phyloP scores from a whole-genome alignment of 2,888 invertebrate species.

The Galerucella nymphaeae region DNA sequence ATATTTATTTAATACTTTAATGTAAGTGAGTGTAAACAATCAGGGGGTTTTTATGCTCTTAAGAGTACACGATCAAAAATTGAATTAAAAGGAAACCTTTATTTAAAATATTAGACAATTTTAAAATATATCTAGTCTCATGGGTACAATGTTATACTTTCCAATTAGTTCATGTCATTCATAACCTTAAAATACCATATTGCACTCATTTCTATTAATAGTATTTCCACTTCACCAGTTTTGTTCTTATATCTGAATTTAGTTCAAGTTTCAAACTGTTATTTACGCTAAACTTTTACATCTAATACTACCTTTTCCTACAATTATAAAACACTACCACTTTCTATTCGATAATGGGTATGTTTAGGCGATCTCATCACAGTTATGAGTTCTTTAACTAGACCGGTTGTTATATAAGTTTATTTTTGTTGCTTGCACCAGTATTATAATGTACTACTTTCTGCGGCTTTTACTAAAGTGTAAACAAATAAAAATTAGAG shows the following conservation, averaged over 20 bases:
- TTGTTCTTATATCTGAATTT: conserved; percentile 1
- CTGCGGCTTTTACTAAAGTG: background rate
- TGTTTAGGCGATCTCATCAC: background rate
- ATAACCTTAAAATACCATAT: background rate
- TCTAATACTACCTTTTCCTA: background rate
- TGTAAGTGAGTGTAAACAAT: too few relatives aligned
- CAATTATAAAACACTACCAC: conserved; percentile 4
- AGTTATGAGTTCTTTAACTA: conserved; percentile 9
- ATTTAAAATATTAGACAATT: background rate
- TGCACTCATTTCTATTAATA: background rate
- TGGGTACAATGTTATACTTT: background rate
- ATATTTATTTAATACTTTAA: too few relatives aligned
- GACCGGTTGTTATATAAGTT: conserved; percentile 18
- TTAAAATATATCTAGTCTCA: background rate
- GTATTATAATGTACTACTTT: background rate
- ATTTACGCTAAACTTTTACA: too few relatives aligned
- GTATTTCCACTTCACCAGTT: background rate
- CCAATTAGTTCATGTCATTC: background rate
- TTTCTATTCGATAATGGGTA: conserved; percentile 5
- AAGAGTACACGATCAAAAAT: too few relatives aligned
- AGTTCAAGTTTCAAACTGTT: too few relatives aligned
- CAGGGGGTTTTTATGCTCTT: too few relatives aligned
- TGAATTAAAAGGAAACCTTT: too few relatives aligned
- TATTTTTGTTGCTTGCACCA: conserved; percentile 2
- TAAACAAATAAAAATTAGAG: background rate